Evolutionary conservation across 2,888 invertebrate species (phyloP).

Genomic region (Blomia tropicalis): DNA sequence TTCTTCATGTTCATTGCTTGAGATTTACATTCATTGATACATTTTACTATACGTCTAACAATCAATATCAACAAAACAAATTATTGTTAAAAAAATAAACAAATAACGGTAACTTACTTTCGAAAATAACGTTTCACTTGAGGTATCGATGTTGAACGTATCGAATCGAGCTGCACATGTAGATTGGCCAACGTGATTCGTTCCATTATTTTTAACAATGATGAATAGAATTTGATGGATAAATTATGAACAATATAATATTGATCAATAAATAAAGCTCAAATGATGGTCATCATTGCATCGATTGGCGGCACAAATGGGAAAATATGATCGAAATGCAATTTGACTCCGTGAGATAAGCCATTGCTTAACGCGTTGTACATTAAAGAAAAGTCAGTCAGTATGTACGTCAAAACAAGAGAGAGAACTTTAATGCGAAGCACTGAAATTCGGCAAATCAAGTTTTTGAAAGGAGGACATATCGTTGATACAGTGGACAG

Average conservation of each 20-base stretch:
- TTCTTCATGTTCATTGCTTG: conserved; percentile 30
- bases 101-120: conserved; percentile 19
- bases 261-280: too few species aligned
- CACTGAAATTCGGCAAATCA: conserved; percentile 5
- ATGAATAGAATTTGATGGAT: too few species aligned
- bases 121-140: conserved; percentile 19
- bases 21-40: conserved; percentile 30
- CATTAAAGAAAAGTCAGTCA: background rate
- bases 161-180: conserved; percentile 17
- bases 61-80: background rate
- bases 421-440: background rate
- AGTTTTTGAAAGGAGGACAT: conserved; percentile 13
- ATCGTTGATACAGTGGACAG: background rate
- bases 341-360: background rate
- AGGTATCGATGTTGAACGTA: conserved; percentile 14
- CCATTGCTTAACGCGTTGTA: background rate
- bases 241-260: too few species aligned
- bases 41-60: conserved; percentile 30
- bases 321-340: background rate
- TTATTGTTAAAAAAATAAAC: conserved; percentile 4
- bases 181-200: conserved; percentile 18
- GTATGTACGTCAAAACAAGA: too few species aligned
- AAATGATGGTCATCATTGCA: too few species aligned
- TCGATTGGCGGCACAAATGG: too few species aligned
- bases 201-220: conserved; percentile 3